phyloP scores from a whole-genome alignment of 2,888 invertebrate genomes.

The Spodoptera picta region DNA sequence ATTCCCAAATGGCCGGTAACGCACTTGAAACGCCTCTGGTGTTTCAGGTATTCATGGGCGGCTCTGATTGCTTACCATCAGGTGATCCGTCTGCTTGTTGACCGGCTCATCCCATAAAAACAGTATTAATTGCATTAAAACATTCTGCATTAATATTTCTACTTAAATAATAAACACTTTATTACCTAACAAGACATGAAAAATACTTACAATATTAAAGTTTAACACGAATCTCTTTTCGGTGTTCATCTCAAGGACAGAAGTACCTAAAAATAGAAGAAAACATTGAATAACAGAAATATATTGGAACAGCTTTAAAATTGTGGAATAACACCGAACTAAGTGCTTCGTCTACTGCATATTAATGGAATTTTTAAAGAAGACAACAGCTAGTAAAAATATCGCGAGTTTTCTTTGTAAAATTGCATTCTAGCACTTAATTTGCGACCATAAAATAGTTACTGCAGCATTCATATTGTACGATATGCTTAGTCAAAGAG shows the following conservation, averaged over 20 bases:
- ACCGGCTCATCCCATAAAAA: no score
- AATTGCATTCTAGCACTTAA: slow-evolving; percentile 24
- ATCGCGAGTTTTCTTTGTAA: slow-evolving; percentile 15
- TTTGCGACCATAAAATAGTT: slow-evolving; percentile 14
- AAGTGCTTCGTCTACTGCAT: not conserved
- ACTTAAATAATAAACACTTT: no score
- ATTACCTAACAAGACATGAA: no score
- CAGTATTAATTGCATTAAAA: no score
- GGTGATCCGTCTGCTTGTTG: no score
- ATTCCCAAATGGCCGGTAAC: no score
- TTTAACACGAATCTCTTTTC: slow-evolving; percentile 15
- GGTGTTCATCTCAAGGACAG: slow-evolving; percentile 37
- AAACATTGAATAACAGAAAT: not conserved
- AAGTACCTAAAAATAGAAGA: slow-evolving; percentile 37
- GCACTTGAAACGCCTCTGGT: no score
- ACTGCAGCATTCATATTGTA: slow-evolving; percentile 16
- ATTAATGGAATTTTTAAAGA: slow-evolving; percentile 7
- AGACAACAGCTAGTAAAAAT: slow-evolving; percentile 14
- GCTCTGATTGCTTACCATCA: no score
- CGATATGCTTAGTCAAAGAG: slow-evolving; percentile 13
- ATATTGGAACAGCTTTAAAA: not conserved
- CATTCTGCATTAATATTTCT: no score
- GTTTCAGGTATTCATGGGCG: no score
- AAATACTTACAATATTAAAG: slow-evolving; percentile 44
- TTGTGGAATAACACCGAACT: slow-evolving; percentile 12